Conservation (phyloP, 2,113 vertebrate species). For the Tringa solitaria region DNA sequence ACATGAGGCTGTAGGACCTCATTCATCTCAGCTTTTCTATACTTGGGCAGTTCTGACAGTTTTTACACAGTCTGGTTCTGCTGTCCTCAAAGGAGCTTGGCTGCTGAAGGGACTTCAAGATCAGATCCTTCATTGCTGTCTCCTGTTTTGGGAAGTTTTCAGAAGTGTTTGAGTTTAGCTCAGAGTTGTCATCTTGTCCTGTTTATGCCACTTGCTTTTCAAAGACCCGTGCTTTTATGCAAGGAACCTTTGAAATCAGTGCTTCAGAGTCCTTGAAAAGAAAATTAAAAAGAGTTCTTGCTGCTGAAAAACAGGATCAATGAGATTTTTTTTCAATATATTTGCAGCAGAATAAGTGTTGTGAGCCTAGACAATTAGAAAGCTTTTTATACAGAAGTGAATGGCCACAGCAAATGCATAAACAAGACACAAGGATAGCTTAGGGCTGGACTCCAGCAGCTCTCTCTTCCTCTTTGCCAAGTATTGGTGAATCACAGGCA, state of each 20-base stretch:
- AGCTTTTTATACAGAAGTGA: neutral
- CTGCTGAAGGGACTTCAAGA: neutral
- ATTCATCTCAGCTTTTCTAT: neutral
- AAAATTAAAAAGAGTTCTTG: neutral
- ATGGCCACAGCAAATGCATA: neutral
- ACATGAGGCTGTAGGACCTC: neutral
- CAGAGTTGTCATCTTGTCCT: neutral
- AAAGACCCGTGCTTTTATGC: neutral
- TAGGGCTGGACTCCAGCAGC: neutral
- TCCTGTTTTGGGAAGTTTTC: neutral
- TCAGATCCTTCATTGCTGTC: neutral
- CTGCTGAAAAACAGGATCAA: neutral
- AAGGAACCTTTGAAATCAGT: conserved; percentile 4
- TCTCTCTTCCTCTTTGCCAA: neutral
- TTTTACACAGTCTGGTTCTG: neutral
- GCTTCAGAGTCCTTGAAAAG: neutral
- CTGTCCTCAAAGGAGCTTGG: neutral
- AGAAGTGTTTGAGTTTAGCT: neutral
- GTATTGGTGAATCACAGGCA: neutral
- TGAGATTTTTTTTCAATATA: neutral
- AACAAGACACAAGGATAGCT: neutral
- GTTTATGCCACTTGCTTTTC: neutral
- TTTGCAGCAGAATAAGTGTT: neutral
- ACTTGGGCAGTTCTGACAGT: neutral
- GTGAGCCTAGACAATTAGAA: neutral